These are phyloP conservation scores for Halisarca cf. caerulea DNA, from an alignment of 37 sponge, comb jelly and placozoan species.

Conservation along the genomic window DNA sequence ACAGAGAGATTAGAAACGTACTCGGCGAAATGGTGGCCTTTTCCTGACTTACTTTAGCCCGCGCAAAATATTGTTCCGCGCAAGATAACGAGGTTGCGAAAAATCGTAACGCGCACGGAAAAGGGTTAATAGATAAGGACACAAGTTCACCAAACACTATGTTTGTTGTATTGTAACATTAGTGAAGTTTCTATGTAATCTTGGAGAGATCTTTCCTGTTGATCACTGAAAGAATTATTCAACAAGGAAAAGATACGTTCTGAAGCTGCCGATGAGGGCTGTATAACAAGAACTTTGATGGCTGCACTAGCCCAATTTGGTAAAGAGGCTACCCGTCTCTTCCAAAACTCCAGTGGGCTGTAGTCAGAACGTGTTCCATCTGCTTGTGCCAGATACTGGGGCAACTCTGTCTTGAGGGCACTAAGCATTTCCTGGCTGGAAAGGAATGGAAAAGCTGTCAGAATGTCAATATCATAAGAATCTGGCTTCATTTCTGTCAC, in stretches of 20 bases:
- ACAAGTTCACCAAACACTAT: no score
- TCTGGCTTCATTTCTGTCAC: slow-evolving; percentile 13
- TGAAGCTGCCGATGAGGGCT: slow-evolving; percentile 38
- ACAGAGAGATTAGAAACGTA: no score
- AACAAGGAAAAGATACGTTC: slow-evolving; percentile 32
- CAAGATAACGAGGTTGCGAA: no score
- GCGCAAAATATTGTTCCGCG: no score
- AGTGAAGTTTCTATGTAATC: slow-evolving; percentile 40
- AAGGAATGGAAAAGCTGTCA: slow-evolving; percentile 15
- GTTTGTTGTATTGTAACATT: slow-evolving; percentile 31
- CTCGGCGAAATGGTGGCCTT: no score
- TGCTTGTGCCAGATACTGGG: slow-evolving; percentile 4
- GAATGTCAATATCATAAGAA: not conserved
- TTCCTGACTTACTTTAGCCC: no score
- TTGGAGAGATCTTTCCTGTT: slow-evolving; percentile 27
- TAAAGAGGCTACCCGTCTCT: not conserved
- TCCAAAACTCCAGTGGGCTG: not conserved
- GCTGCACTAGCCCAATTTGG: slow-evolving; percentile 15
- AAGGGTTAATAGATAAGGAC: no score
- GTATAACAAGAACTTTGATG: slow-evolving; percentile 8
- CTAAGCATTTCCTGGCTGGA: not conserved
- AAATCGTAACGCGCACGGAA: no score
- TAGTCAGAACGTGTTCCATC: no score
- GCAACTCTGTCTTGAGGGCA: not conserved
- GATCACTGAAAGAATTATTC: slow-evolving; percentile 19